These are phyloP conservation scores for Chlorops oryzae DNA, from an alignment of 1,140 invertebrate genomes.

Conservation along the genomic window DNA sequence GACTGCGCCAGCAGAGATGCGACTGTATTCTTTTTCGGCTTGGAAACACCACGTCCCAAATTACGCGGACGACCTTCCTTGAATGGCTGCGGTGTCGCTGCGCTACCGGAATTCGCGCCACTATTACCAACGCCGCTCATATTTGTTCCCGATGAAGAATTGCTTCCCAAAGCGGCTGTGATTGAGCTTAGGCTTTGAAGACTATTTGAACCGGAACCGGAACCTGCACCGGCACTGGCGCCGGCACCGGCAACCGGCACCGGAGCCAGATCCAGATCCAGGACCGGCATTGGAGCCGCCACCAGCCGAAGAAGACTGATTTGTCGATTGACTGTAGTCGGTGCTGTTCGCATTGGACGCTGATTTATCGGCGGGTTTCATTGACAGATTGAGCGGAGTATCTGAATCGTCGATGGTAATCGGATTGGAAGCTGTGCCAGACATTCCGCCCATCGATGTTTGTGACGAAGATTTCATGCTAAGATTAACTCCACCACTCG, in stretches of 20 bases:
- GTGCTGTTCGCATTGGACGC: constrained; percentile 36
- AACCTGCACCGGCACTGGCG: constrained; percentile 4
- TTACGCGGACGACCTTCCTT: constrained; percentile 73
- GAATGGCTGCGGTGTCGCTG: constrained; percentile 25
- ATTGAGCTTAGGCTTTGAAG: constrained; percentile 47
- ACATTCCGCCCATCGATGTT: constrained; percentile 18
- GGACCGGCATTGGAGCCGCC: too few species aligned
- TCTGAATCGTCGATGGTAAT: constrained; percentile 58
- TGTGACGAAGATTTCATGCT: constrained; percentile 26
- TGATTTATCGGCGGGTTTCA: constrained; percentile 60
- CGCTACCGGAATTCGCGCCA: constrained; percentile 25
- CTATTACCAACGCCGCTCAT: constrained; percentile 19
- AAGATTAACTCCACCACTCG: constrained; percentile 41
- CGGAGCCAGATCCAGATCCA: too few species aligned
- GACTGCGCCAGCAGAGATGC: constrained; percentile 79
- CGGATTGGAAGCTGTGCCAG: constrained; percentile 45
- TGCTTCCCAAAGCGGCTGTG: constrained; percentile 40
- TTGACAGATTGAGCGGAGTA: constrained; percentile 71
- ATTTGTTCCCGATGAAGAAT: constrained; percentile 29
- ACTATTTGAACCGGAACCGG: constrained; percentile 25
- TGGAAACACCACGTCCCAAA: constrained; percentile 74
- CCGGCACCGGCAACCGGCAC: background rate
- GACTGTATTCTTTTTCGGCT: constrained; percentile 86
- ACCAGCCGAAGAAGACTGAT: too few species aligned
- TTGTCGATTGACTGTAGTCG: constrained; percentile 9